Evolutionary conservation across 2,113 vertebrate species (phyloP).

Genomic region (Romanogobio albipinnatus): DNA sequence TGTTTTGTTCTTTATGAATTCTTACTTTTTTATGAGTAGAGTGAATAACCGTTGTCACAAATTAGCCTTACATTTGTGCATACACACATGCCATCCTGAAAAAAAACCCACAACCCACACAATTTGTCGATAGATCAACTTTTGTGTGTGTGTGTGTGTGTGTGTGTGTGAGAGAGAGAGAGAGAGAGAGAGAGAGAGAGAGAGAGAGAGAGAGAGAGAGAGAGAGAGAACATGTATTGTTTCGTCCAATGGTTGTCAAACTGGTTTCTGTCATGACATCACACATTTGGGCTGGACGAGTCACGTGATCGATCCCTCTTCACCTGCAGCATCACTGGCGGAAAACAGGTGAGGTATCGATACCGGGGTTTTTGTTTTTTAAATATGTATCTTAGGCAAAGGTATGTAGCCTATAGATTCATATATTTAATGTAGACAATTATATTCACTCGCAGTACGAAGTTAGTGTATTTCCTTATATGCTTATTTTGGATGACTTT

Average conservation of each 20-base stretch:
- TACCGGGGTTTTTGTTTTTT: conserved; percentile 10
- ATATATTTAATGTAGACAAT: too few relatives aligned
- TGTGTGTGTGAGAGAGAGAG: too few relatives aligned
- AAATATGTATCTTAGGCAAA: not conserved
- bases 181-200: not conserved
- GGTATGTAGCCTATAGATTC: too few relatives aligned
- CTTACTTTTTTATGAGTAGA: not conserved
- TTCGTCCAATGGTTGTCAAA: conserved; percentile 5
- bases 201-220: too few relatives aligned
- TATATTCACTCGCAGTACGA: not conserved
- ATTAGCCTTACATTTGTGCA: not conserved
- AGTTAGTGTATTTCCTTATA: not conserved
- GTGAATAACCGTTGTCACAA: not conserved
- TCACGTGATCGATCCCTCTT: conserved; percentile 53
- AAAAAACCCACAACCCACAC: not conserved
- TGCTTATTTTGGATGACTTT: not conserved
- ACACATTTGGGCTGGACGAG: conserved; percentile 24
- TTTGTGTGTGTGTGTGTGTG: too few relatives aligned
- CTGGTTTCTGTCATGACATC: conserved; percentile 41
- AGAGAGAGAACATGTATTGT: not conserved
- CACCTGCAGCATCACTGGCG: conserved; percentile 38
- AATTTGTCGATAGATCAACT: not conserved
- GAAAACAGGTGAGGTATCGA: conserved; percentile 37
- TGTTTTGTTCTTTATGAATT: not conserved
- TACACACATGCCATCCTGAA: not conserved